phyloP scores from a whole-genome alignment of 2,888 invertebrate genomes.

The Mactromeris polynyma region DNA sequence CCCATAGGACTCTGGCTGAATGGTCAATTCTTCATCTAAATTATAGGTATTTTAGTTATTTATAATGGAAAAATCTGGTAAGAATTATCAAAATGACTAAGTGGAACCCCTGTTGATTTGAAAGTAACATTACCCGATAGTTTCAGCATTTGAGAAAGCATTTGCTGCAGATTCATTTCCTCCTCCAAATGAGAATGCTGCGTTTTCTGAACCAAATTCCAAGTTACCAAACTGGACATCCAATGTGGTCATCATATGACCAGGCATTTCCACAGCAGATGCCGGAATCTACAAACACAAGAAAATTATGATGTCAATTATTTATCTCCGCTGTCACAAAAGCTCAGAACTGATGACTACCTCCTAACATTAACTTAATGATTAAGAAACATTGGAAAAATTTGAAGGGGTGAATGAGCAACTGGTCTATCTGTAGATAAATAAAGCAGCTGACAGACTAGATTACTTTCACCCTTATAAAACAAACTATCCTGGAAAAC shows the following conservation, averaged over 20 bases:
- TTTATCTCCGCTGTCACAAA: background rate
- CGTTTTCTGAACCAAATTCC: conserved; percentile 89
- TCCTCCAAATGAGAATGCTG: conserved; percentile 83
- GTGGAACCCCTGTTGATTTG: no score
- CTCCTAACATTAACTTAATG: background rate
- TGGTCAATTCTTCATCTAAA: no score
- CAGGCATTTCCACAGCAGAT: conserved; percentile 98
- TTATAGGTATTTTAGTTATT: no score
- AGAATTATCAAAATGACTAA: no score
- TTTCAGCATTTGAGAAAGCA: conserved; percentile 68
- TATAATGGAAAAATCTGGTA: no score
- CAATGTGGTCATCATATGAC: conserved; percentile 93
- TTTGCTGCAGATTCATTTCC: conserved; percentile 74
- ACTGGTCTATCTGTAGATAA: no score
- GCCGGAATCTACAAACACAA: conserved; percentile 92
- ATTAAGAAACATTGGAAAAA: no score
- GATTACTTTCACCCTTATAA: no score
- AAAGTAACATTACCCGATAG: conserved; percentile 68
- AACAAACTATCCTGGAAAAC: no score
- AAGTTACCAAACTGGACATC: conserved; percentile 98
- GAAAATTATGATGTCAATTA: background rate
- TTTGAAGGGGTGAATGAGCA: no score
- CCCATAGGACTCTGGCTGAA: no score
- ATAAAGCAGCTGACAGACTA: no score
- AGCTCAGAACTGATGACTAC: background rate